These are phyloP conservation scores for Corydoras sp. DNA, from an alignment of 2,113 vertebrate species.

Conservation along the genomic window DNA sequence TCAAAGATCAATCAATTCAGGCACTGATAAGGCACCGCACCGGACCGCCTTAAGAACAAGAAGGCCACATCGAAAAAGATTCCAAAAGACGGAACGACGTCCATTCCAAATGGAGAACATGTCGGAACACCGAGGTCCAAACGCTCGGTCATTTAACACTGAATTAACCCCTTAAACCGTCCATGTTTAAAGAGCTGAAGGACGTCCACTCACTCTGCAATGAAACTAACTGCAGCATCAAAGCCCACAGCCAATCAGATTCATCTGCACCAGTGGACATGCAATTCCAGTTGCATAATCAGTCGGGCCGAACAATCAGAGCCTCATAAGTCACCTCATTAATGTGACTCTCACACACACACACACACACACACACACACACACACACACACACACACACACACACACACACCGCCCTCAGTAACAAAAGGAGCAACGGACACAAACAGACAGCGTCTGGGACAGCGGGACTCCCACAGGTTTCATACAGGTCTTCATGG, in stretches of 20 bases:
- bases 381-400: too few relatives aligned
- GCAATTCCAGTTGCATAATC: constrained; percentile 76
- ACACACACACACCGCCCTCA: too few relatives aligned
- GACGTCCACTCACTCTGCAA: constrained; percentile 28
- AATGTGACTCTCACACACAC: constrained; percentile 43
- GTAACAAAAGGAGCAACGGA: constrained; percentile 21
- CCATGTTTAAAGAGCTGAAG: constrained; percentile 1
- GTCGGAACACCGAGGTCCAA: constrained; percentile 49
- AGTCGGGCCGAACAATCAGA: constrained; percentile 50
- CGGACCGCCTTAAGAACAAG: constrained; percentile 76
- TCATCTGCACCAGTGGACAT: constrained; percentile 67
- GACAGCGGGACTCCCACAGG: constrained; percentile 11
- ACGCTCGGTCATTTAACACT: constrained; percentile 67
- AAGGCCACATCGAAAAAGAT: constrained; percentile 77
- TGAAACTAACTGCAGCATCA: constrained; percentile 48
- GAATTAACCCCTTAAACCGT: constrained; percentile 57
- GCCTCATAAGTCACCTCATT: constrained; percentile 42
- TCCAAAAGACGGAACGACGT: constrained; percentile 45
- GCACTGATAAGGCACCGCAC: constrained; percentile 78
- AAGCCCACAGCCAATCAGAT: constrained; percentile 55
- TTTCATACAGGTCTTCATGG: neutral
- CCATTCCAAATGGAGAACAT: constrained; percentile 52
- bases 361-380: constrained; percentile 42
- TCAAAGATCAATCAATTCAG: constrained; percentile 57
- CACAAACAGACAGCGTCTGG: constrained; percentile 10